A percentile compares a stretch with the other conserved stretches of the same genome.
phyloP scores from a whole-genome alignment of 2,888 invertebrate genomes.

The Meteorus cinctellus region DNA sequence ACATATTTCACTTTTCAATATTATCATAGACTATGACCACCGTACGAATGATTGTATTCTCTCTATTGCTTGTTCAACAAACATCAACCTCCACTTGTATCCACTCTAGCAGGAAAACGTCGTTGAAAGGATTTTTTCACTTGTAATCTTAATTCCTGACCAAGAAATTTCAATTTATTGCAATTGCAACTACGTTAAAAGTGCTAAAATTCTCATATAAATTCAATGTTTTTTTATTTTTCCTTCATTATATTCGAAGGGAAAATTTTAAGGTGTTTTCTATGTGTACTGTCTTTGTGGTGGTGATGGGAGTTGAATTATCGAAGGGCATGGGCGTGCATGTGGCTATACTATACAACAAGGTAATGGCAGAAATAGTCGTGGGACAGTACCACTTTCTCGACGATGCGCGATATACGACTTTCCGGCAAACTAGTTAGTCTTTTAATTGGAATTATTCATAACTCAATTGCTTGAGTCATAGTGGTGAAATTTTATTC shows the following conservation, averaged over 20 bases:
- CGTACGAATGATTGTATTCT: constrained; percentile 34
- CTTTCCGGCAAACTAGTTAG: constrained; percentile 42
- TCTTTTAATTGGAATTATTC: constrained; percentile 42
- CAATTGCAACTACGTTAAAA: not conserved
- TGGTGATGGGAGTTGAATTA: constrained; percentile 28
- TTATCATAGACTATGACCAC: constrained; percentile 37
- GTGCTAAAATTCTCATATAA: too few species aligned
- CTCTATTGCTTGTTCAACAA: constrained; percentile 50
- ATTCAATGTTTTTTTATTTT: too few species aligned
- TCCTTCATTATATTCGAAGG: not conserved
- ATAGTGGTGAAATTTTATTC: constrained; percentile 20
- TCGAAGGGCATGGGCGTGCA: constrained; percentile 53
- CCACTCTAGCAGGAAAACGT: constrained; percentile 30
- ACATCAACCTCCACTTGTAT: constrained; percentile 42
- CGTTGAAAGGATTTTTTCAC: constrained; percentile 26
- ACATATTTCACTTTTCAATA: constrained; percentile 44
- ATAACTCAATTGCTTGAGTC: constrained; percentile 24
- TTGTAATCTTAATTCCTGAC: constrained; percentile 21
- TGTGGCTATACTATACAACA: constrained; percentile 28
- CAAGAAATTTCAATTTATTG: constrained; percentile 4
- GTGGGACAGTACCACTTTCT: constrained; percentile 15
- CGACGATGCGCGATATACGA: constrained; percentile 31
- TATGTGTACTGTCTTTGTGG: not conserved
- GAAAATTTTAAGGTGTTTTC: not conserved
- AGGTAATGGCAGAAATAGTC: constrained; percentile 36